Base-by-base conservation (phyloP, 2,113 vertebrate genomes). In the Lophochroa leadbeateri region DNA sequence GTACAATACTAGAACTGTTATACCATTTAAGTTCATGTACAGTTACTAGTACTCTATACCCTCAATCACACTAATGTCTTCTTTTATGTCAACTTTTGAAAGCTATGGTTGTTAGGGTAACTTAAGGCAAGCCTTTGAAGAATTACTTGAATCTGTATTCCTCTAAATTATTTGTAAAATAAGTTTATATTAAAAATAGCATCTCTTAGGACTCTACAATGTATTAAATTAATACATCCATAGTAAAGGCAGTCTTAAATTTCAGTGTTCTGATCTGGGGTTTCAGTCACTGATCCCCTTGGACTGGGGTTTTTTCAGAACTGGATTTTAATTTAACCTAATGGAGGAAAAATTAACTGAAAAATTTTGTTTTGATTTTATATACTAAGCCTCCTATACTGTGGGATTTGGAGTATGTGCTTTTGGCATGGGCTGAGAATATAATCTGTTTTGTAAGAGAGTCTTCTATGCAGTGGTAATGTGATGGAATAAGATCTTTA, bases 111-210 rank as follows among this genome's bases (percentile, higher is more conserved):
- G 24, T 88, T 92, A 90, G 46, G 46, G 41, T 96, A 79, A 70
- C 47, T 65, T 93, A 84, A 91, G 77, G 79, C 78, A 95, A 82
- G 19, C 76, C 58, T 92, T 63, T 80, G 55, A 76, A 88, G 61
- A 93, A 87, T 84, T 96, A 93, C 92, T 96, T 94, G 90, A 96
- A 92, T 94, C 64, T 94, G 15, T 92, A 46, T 84, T 96, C 52
- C 41, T 83, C n/a, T 88, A 67, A 92, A 93, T 91, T 90, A 82
- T 88, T 80, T 86, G 55, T 27, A 88, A 93, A 88, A 53, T 74
- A 67, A 75, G 70, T 27, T 75, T 83, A 6, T 93, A 55, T 78
- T 92, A 47, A 77, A 92, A 94, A 46, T 47, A 84, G 8, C 53
- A 86, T 78, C 29, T 90, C 28, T 43, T 76, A 49, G 63, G 46